Percentiles rank a stretch among this genome's conserved stretches.
Evolutionary conservation across 2,113 vertebrate genomes (phyloP).

Genomic region (Diglossa brunneiventris): DNA sequence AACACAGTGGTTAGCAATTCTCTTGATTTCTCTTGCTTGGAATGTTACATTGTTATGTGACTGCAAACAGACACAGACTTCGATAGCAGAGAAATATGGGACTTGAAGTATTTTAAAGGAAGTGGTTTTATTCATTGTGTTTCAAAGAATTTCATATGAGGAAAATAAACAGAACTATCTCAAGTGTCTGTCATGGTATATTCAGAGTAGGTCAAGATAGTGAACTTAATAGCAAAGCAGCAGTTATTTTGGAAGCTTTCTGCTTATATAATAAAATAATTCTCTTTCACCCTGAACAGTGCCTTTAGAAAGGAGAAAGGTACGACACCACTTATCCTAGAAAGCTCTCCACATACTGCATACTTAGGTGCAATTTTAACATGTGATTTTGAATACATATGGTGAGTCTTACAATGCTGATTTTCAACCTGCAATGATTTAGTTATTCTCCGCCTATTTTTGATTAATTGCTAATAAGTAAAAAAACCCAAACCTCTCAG

Average conservation of each 20-base stretch:
- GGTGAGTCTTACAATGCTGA: background rate
- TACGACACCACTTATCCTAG: background rate
- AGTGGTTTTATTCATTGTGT: background rate
- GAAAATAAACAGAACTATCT: background rate
- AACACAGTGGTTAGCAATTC: background rate
- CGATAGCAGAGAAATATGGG: background rate
- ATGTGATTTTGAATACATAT: background rate
- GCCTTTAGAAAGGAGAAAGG: background rate
- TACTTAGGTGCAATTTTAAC: background rate
- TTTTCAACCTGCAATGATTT: background rate
- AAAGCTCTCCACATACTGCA: background rate
- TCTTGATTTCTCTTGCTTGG: background rate
- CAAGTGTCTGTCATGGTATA: background rate
- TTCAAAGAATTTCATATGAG: background rate
- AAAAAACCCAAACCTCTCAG: rapidly evolving
- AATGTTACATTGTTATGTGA: background rate
- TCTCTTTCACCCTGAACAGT: background rate
- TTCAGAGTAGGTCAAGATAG: background rate
- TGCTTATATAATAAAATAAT: background rate
- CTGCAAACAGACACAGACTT: background rate
- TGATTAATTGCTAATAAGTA: background rate
- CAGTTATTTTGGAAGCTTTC: background rate
- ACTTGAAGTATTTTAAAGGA: background rate
- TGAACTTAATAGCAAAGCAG: background rate
- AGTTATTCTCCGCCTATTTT: background rate